Base-by-base conservation (phyloP, 2,113 vertebrate genomes). In the Microtus richardsoni region DNA sequence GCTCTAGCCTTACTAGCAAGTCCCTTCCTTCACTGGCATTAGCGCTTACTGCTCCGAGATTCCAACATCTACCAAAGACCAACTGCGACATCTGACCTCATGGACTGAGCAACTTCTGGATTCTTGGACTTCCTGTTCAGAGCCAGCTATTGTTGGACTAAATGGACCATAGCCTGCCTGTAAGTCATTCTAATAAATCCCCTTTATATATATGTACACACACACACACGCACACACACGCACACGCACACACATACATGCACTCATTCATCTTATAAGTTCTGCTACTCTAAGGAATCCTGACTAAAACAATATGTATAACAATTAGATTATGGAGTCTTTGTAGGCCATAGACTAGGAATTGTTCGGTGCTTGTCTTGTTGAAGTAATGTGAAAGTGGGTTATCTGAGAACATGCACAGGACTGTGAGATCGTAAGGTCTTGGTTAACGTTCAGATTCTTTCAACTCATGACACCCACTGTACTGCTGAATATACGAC, bases 341-440 rank as follows among this genome's bases (percentile, higher is more conserved):
- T 95, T 91, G 89, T 85, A 90, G 71, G 71, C 77, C 95, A 92
- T 86, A 71, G n/a, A 58, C 24, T n/a, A 77, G 84, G 26, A 94
- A 91, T 71, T 74, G 24, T 58, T 86, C 3, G n/a, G 44, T 16
- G 84, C 11, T 86, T 86, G 5, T 24, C 4, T 70, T 70, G 47
- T 49, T 52, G 39, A 49, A 70, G 44, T 47, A 33, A 68, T 68
- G 62, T 36, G 86, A 68, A 91, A 89, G 54, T 88, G 60, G 16
- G 36, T 6, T 80, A 75, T 78, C 41, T 62, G 91, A 85, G 80
- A 85, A 91, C 91, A 88, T 49, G 49, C 49, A 73, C n/a, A 91
- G 88, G 17, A 66, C 66, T 87, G 44, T 24, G 54, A 79, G 52
- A 84, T 90, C 84, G 60, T 64, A 39, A 85, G 39, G 41, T 84